Evolutionary conservation across 2,888 invertebrate species (phyloP).

Genomic region (Dermolepida albohirtum): DNA sequence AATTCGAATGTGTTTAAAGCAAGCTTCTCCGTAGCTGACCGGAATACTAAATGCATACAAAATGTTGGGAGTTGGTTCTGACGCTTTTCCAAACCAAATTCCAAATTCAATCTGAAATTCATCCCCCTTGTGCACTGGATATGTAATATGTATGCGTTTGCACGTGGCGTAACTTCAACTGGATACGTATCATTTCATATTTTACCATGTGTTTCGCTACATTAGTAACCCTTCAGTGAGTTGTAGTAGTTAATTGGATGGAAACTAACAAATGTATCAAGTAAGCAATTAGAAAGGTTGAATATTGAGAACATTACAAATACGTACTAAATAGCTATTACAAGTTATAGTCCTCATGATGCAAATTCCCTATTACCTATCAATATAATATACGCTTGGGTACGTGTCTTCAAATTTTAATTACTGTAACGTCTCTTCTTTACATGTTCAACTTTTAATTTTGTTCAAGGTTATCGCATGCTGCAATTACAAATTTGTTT

Average conservation of each 20-base stretch:
- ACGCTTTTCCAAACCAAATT: constrained; percentile 9
- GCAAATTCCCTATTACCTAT: too few species aligned
- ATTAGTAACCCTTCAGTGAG: constrained; percentile 7
- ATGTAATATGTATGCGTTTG: neutral
- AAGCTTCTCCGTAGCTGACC: neutral
- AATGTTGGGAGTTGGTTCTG: constrained; percentile 8
- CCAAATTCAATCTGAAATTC: constrained; percentile 14
- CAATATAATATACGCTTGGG: too few species aligned
- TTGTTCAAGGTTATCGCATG: too few species aligned
- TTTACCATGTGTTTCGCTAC: constrained; percentile 6
- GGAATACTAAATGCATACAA: neutral
- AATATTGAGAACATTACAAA: neutral
- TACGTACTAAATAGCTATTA: too few species aligned
- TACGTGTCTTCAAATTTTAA: too few species aligned
- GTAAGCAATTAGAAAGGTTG: constrained; percentile 2
- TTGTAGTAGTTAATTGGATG: constrained; percentile 4
- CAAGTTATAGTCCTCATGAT: too few species aligned
- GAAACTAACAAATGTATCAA: constrained; percentile 14
- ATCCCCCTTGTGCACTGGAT: neutral
- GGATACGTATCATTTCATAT: constrained; percentile 15
- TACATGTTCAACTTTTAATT: too few species aligned
- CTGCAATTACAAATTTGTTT: too few species aligned
- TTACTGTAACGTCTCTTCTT: too few species aligned
- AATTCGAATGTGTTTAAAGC: neutral
- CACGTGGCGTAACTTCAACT: neutral